These are phyloP conservation scores for Scaptomyza graminum DNA, from an alignment of 1,140 invertebrate genomes.

Conservation along the genomic window DNA sequence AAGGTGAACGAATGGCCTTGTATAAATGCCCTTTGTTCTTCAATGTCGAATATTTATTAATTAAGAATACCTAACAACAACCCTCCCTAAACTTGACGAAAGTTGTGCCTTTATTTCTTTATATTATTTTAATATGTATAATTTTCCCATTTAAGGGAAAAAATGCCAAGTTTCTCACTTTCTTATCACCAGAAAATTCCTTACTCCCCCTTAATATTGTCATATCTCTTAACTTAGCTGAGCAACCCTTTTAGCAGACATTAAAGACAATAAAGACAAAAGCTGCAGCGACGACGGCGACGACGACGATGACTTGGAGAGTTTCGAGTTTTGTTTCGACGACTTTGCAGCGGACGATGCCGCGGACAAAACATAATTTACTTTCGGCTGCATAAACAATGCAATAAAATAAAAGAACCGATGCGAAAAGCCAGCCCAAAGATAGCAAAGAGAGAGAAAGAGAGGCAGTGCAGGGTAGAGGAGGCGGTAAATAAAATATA, in stretches of 20 bases:
- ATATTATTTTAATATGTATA: too few species aligned
- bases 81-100: too few species aligned
- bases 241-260: conserved; percentile 8
- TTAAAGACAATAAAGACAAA: conserved; percentile 33
- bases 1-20: too few species aligned
- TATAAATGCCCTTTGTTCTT: too few species aligned
- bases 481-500: conserved; percentile 72
- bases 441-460: conserved; percentile 6
- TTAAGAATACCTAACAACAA: too few species aligned
- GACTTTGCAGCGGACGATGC: conserved; percentile 40
- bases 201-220: neutral
- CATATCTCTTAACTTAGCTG: neutral
- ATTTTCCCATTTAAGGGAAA: neutral
- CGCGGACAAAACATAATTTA: conserved; percentile 75
- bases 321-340: conserved; percentile 45
- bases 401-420: conserved; percentile 80
- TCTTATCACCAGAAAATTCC: too few species aligned
- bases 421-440: conserved; percentile 38
- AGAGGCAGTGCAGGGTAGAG: neutral
- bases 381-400: conserved; percentile 80
- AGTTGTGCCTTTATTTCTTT: too few species aligned
- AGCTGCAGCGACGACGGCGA: conserved; percentile 34
- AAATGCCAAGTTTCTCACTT: too few species aligned
- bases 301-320: conserved; percentile 24
- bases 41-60: too few species aligned